phyloP scores from a whole-genome alignment of 2,888 invertebrate genomes.

The Cosmorhoe ocellata region DNA sequence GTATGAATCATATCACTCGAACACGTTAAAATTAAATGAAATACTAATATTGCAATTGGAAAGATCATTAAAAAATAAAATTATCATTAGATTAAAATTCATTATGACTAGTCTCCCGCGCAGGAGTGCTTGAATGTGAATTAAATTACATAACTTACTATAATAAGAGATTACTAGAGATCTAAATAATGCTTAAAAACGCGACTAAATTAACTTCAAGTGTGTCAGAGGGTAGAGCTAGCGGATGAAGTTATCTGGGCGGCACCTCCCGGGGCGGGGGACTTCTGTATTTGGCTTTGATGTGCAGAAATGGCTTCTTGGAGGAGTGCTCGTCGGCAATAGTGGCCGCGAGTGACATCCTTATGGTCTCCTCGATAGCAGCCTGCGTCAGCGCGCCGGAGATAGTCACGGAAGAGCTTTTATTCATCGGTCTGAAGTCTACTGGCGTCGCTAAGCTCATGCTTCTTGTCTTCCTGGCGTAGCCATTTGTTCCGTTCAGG shows the following conservation, averaged over 20 bases:
- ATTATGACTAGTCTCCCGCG: conserved; percentile 68
- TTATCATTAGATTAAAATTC: conserved; percentile 40
- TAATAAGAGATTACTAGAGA: conserved; percentile 67
- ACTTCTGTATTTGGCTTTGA: conserved; percentile 88
- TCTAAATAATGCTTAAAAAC: conserved; percentile 58
- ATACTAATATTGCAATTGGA: conserved; percentile 50
- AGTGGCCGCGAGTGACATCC: conserved; percentile 67
- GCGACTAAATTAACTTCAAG: conserved; percentile 40
- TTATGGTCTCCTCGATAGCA: conserved; percentile 75
- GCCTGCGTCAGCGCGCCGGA: conserved; percentile 68
- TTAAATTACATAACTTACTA: conserved; percentile 49
- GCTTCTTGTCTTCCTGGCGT: conserved; percentile 66
- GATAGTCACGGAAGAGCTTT: conserved; percentile 53
- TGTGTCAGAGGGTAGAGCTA: conserved; percentile 59
- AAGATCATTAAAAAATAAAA: conserved; percentile 30
- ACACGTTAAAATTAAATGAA: conserved; percentile 40
- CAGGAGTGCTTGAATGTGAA: conserved; percentile 50
- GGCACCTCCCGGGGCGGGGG: conserved; percentile 84
- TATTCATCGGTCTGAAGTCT: conserved; percentile 54
- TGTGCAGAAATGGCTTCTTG: conserved; percentile 85
- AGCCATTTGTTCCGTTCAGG: conserved; percentile 46
- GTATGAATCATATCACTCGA: conserved; percentile 35
- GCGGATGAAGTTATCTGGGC: conserved; percentile 77
- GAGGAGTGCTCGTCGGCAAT: conserved; percentile 62
- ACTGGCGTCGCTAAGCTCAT: conserved; percentile 65